Conservation (phyloP, 2,888 invertebrate species). For the Drymonia ruficornis region DNA sequence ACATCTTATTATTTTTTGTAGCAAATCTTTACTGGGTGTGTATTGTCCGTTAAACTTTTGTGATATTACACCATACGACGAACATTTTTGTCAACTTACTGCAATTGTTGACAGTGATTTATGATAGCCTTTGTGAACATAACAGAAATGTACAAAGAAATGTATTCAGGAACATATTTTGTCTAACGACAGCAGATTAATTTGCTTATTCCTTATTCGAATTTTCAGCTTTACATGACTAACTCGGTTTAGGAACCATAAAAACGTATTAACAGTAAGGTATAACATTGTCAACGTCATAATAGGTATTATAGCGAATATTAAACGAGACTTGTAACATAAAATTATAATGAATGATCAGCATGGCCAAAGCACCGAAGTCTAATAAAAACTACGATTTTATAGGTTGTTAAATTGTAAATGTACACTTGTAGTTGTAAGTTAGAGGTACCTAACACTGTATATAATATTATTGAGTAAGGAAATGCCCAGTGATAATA, state of each 20-base stretch:
- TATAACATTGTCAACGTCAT: slow-evolving; percentile 22
- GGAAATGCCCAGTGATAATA: slow-evolving; percentile 82
- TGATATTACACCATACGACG: slow-evolving; percentile 43
- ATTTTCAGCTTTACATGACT: slow-evolving; percentile 18
- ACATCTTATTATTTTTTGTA: slow-evolving; percentile 55
- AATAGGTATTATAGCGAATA: slow-evolving; percentile 21
- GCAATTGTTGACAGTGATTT: slow-evolving; percentile 71
- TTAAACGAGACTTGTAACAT: slow-evolving; percentile 36
- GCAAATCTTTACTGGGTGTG: slow-evolving; percentile 50
- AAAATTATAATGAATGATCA: slow-evolving; percentile 57
- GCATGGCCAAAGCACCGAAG: slow-evolving; percentile 80
- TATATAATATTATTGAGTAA: slow-evolving; percentile 40
- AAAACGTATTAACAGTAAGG: slow-evolving; percentile 14
- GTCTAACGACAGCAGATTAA: slow-evolving; percentile 29
- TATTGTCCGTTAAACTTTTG: slow-evolving; percentile 62
- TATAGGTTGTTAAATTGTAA: slow-evolving; percentile 78
- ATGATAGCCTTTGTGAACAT: slow-evolving; percentile 55
- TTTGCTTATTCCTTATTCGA: slow-evolving; percentile 21
- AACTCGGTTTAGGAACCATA: slow-evolving; percentile 11
- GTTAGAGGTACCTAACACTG: slow-evolving; percentile 40
- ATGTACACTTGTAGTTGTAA: slow-evolving; percentile 47
- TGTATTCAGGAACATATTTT: slow-evolving; percentile 27
- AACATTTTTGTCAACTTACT: slow-evolving; percentile 61
- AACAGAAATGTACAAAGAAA: slow-evolving; percentile 40
- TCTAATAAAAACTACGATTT: slow-evolving; percentile 67